A percentile compares a stretch with the other conserved stretches of the same genome.
Evolutionary conservation across 2,888 invertebrate species (phyloP).

Genomic region (Drosophila leonis): DNA sequence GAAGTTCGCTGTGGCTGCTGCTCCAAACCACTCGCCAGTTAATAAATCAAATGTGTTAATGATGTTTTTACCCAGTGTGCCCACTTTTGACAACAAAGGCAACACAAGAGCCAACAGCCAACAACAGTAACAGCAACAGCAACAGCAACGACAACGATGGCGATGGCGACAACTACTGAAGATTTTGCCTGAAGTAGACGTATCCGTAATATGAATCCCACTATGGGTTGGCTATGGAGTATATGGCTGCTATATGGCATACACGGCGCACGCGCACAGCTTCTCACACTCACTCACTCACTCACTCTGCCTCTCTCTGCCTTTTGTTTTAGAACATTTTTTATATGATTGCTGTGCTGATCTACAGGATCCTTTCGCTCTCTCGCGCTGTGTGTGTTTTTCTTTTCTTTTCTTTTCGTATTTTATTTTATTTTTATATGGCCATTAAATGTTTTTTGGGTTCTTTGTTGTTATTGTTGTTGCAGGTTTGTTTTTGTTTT

Average conservation of each 20-base stretch:
- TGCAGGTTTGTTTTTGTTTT: constrained; percentile 77
- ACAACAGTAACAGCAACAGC: constrained; percentile 24
- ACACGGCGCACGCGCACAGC: constrained; percentile 66
- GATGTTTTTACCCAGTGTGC: constrained; percentile 84
- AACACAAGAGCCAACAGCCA: constrained; percentile 50
- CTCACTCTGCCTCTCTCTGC: constrained; percentile 5
- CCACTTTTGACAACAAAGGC: constrained; percentile 78
- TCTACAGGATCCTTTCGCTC: constrained; percentile 50
- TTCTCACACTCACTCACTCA: constrained; percentile 5
- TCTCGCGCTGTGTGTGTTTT: constrained; percentile 53
- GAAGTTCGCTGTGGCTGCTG: constrained; percentile 56
- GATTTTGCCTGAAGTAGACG: constrained; percentile 32
- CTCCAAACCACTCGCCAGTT: constrained; percentile 79
- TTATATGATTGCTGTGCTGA: constrained; percentile 66
- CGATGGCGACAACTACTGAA: constrained; percentile 48
- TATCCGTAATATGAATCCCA: constrained; percentile 33
- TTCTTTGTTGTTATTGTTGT: constrained; percentile 50
- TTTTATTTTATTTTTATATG: constrained; percentile 52
- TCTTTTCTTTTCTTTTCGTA: not conserved
- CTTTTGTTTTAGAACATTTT: constrained; percentile 66
- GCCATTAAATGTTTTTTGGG: constrained; percentile 75
- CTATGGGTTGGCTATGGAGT: constrained; percentile 17
- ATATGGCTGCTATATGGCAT: not conserved
- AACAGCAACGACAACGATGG: constrained; percentile 15
- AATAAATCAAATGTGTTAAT: constrained; percentile 86